These are phyloP conservation scores for Xanthorhoe designata DNA, from an alignment of 2,888 invertebrate species.

Conservation along the genomic window DNA sequence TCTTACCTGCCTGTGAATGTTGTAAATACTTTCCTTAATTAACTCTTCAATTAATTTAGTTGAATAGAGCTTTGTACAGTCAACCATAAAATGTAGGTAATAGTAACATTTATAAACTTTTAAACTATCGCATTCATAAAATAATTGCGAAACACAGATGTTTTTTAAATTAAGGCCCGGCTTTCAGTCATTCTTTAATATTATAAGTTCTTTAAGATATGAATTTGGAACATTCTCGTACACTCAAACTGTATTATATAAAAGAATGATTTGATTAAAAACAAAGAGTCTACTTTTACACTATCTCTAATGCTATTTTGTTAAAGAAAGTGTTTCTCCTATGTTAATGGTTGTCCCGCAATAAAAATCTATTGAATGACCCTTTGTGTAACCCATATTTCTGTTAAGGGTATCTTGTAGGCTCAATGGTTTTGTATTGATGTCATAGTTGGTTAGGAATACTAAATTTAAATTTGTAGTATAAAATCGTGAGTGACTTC, in stretches of 20 bases:
- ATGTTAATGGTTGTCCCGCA: slow-evolving; percentile 1
- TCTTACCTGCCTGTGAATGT: background rate
- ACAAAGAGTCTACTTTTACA: background rate
- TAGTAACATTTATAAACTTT: no score
- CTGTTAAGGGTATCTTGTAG: background rate
- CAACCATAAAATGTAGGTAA: background rate
- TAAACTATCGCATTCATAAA: no score
- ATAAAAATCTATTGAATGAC: slow-evolving; percentile 25
- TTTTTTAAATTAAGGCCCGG: no score
- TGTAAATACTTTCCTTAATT: background rate
- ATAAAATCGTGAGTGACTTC: no score
- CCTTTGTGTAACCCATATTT: slow-evolving; percentile 5
- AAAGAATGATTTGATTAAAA: no score
- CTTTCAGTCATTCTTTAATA: no score
- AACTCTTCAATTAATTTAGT: background rate
- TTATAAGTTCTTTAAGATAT: no score
- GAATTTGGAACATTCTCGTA: no score
- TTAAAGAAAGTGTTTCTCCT: background rate
- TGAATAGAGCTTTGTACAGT: background rate
- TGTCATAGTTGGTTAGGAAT: background rate
- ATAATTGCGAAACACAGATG: no score
- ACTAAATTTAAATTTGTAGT: no score
- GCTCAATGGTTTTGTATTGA: background rate
- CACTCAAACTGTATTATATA: no score
- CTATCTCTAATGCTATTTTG: background rate